phyloP scores from a whole-genome alignment of 2,888 invertebrate genomes.

The Cataglyphis albicans region DNA sequence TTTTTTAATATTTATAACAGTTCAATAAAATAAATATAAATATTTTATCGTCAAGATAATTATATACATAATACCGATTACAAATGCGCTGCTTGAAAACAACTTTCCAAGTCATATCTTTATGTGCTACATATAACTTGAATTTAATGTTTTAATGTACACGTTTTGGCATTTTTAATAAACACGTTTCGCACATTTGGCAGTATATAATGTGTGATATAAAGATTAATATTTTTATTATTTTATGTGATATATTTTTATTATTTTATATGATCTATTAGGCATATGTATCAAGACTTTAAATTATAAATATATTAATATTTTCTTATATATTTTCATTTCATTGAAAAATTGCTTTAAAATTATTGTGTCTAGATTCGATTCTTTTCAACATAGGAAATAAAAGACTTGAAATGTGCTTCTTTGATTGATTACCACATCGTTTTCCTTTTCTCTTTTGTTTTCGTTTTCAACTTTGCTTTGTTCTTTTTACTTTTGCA shows the following conservation, averaged over 20 bases:
- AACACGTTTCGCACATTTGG: not conserved
- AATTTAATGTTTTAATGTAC: no score
- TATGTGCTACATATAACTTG: not conserved
- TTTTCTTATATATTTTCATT: not conserved
- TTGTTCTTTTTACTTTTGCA: slow-evolving; percentile 17
- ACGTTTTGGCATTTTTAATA: not conserved
- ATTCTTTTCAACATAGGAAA: not conserved
- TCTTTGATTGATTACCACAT: not conserved
- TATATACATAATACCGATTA: not conserved
- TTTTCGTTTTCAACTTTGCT: slow-evolving; percentile 10
- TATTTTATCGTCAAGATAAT: not conserved
- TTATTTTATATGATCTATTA: not conserved
- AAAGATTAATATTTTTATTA: not conserved
- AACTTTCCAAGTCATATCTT: not conserved
- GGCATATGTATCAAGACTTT: not conserved
- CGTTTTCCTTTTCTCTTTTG: not conserved
- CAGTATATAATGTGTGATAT: not conserved
- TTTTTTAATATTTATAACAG: not conserved
- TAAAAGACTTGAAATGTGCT: not conserved
- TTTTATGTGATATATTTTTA: no score
- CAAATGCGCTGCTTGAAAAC: not conserved
- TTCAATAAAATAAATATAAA: not conserved
- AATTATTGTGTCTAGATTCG: no score
- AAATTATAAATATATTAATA: not conserved
- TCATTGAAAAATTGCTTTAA: not conserved